A percentile compares a stretch with the other conserved stretches of the same genome.
These are phyloP conservation scores for Peribatodes rhomboidaria DNA, from an alignment of 2,888 invertebrate genomes.

Conservation along the genomic window DNA sequence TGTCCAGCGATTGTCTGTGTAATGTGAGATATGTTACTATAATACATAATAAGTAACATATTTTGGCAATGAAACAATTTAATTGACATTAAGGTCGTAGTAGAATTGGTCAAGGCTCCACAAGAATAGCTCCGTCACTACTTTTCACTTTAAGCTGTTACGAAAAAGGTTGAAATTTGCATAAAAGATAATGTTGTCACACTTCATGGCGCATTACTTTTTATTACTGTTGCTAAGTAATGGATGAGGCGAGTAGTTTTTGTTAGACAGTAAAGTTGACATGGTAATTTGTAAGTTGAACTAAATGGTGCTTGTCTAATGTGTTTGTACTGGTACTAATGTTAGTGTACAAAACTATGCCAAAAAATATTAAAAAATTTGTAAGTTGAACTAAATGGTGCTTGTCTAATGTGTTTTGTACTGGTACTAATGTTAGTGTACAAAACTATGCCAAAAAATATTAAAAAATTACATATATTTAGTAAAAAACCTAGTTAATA, in stretches of 20 bases:
- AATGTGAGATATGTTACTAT: too few species aligned
- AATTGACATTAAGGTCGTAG: slow-evolving; percentile 24
- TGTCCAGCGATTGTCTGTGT: too few species aligned
- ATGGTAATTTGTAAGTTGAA: background rate
- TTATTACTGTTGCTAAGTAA: slow-evolving; percentile 15
- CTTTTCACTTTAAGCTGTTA: slow-evolving; percentile 7
- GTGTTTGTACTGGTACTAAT: too few species aligned
- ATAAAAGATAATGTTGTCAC: background rate
- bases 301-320: background rate
- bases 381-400: background rate
- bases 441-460: too few species aligned
- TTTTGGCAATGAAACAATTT: slow-evolving; percentile 29
- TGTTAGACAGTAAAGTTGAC: background rate
- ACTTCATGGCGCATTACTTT: slow-evolving; percentile 28
- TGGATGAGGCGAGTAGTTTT: slow-evolving; percentile 1
- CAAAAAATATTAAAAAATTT: too few species aligned
- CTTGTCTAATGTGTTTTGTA: background rate
- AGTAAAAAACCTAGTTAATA: too few species aligned
- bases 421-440: too few species aligned
- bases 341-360: too few species aligned
- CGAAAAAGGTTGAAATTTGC: slow-evolving; percentile 23
- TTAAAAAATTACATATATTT: too few species aligned
- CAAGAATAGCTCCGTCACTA: slow-evolving; percentile 19
- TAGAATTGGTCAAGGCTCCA: slow-evolving; percentile 29
- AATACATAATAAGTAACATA: slow-evolving; percentile 3